Evolutionary conservation across 2,888 invertebrate species (phyloP).

Genomic region (Meandrusa payeni): DNA sequence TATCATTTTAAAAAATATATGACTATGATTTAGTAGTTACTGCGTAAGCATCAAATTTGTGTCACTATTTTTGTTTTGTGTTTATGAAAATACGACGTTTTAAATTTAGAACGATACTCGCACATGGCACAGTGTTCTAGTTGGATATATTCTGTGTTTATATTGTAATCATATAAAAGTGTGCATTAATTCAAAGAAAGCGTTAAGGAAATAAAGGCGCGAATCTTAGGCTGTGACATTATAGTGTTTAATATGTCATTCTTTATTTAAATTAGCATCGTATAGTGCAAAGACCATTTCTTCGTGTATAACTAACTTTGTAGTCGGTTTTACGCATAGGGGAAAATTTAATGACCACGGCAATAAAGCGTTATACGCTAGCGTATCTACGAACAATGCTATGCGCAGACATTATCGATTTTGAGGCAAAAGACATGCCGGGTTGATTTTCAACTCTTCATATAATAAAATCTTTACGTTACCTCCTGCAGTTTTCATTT

Average conservation of each 20-base stretch:
- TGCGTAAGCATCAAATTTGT: constrained; percentile 10
- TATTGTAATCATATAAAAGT: not conserved
- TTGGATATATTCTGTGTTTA: not conserved
- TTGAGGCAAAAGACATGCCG: constrained; percentile 16
- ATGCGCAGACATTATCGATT: constrained; percentile 27
- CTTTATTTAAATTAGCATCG: not conserved
- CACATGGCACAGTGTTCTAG: not conserved
- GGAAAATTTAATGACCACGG: constrained; percentile 22
- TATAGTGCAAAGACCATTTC: not conserved
- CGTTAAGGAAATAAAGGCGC: constrained; percentile 11
- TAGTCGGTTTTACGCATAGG: constrained; percentile 21
- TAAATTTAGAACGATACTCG: not conserved
- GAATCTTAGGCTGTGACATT: constrained; percentile 5
- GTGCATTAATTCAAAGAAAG: not conserved
- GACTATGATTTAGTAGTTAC: constrained; percentile 11
- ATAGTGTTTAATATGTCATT: not conserved
- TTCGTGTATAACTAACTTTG: not conserved
- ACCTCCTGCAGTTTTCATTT: constrained; percentile 4
- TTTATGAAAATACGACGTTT: constrained; percentile 13
- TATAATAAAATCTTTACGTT: constrained; percentile 8
- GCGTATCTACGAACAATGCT: constrained; percentile 27
- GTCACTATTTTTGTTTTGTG: constrained; percentile 18
- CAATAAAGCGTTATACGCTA: constrained; percentile 26
- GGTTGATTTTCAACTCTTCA: constrained; percentile 9
- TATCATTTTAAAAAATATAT: constrained; percentile 16